Evolutionary conservation across 2,113 vertebrate genomes (phyloP).

Genomic region (Phycodurus eques): DNA sequence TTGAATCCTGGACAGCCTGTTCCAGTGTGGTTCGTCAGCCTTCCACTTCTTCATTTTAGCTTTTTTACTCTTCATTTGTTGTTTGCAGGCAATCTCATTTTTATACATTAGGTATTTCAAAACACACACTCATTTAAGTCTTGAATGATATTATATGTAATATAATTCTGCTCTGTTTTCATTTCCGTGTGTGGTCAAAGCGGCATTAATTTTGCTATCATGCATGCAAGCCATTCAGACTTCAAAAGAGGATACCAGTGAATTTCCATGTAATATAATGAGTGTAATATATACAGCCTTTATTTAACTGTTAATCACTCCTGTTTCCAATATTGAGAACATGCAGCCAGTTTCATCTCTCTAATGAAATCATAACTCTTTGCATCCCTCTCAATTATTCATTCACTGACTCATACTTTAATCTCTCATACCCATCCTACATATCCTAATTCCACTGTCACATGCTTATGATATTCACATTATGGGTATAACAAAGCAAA

Average conservation of each 20-base stretch:
- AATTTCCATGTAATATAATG: background rate
- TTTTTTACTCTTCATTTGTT: background rate
- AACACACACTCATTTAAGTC: background rate
- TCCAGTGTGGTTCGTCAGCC: background rate
- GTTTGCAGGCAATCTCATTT: background rate
- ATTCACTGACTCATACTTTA: constrained; percentile 28
- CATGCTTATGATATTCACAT: constrained; percentile 5
- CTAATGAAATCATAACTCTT: constrained; percentile 18
- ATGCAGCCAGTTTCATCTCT: constrained; percentile 7
- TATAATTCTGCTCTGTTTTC: background rate
- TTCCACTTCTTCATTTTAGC: constrained; percentile 2
- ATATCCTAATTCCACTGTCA: constrained; percentile 21
- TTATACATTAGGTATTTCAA: background rate
- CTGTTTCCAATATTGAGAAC: constrained; percentile 3
- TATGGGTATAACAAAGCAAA: background rate
- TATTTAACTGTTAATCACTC: constrained; percentile 12
- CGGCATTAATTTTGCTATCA: background rate
- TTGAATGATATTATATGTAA: background rate
- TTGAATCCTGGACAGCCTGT: constrained; percentile 4
- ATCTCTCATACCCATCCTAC: constrained; percentile 18
- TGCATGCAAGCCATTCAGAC: background rate
- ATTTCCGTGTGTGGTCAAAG: background rate
- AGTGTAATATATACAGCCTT: constrained; percentile 9
- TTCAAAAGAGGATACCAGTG: background rate
- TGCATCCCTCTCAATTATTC: constrained; percentile 27